phyloP scores from a whole-genome alignment of 2,113 vertebrate genomes.

The Clarias magur region DNA sequence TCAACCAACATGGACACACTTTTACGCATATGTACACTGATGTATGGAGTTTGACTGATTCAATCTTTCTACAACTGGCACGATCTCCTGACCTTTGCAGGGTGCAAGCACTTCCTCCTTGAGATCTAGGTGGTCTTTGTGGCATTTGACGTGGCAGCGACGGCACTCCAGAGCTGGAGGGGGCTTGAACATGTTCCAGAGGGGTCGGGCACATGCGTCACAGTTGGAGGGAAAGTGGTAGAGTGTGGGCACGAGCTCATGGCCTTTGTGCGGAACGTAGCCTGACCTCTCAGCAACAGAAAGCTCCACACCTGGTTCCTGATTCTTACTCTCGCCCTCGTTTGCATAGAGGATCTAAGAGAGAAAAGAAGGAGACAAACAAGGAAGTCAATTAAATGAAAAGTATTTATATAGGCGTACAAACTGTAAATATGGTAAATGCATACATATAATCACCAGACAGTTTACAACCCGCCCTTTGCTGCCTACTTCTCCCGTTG shows the following conservation, averaged over 20 bases:
- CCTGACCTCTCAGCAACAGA: slow-evolving; percentile 81
- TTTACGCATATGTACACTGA: background rate
- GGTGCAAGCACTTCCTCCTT: slow-evolving; percentile 91
- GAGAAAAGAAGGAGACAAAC: background rate
- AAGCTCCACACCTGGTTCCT: slow-evolving; percentile 79
- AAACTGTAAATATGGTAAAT: background rate
- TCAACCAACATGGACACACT: background rate
- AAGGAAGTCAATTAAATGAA: background rate
- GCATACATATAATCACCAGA: background rate
- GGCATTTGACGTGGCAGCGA: slow-evolving; percentile 93
- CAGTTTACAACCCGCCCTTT: background rate
- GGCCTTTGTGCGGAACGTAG: slow-evolving; percentile 92
- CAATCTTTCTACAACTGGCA: background rate
- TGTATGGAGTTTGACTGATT: background rate
- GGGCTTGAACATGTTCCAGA: slow-evolving; percentile 96
- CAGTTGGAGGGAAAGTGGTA: slow-evolving; percentile 97
- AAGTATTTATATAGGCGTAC: background rate
- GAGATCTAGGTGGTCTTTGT: slow-evolving; percentile 94
- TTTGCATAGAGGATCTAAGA: slow-evolving; percentile 92
- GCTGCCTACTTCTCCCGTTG: no score
- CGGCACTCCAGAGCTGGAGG: slow-evolving; percentile 93
- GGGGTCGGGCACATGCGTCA: slow-evolving; percentile 88
- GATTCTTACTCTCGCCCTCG: slow-evolving; percentile 93
- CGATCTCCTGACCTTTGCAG: slow-evolving; percentile 82
- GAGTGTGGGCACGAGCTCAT: slow-evolving; percentile 92